Percentiles rank a stretch among this genome's conserved stretches.
Conservation (phyloP, 2,888 invertebrate genomes). For the Mantis religiosa region DNA sequence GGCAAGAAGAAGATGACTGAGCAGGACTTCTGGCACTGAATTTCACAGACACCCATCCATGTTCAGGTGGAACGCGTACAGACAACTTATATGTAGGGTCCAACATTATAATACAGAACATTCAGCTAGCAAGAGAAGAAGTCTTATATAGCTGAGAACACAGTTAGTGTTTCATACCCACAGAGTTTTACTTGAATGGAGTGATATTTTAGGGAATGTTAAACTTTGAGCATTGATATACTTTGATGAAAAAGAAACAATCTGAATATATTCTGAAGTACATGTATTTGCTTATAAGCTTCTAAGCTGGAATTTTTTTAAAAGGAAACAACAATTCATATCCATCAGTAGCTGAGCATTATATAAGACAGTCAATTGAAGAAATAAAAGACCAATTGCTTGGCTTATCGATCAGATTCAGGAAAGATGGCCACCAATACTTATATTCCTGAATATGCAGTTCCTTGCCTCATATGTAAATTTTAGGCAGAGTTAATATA, state of each 20-base stretch:
- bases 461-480: background rate
- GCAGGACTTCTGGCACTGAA: conserved; percentile 15
- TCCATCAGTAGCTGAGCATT: background rate
- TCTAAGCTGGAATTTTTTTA: background rate
- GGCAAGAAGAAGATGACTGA: conserved; percentile 65
- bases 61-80: background rate
- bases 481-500: background rate
- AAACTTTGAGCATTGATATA: background rate
- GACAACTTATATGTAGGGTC: conserved; percentile 22
- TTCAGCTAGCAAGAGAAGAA: conserved; percentile 5
- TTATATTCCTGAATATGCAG: background rate
- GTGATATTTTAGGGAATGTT: conserved; percentile 28
- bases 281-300: background rate
- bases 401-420: background rate
- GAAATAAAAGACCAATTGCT: background rate
- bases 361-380: background rate
- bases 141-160: background rate
- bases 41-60: conserved; percentile 4
- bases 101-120: conserved; percentile 21
- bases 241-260: background rate
- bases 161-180: background rate
- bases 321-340: background rate
- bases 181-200: conserved; percentile 16
- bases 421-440: background rate
- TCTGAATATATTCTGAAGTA: background rate